phyloP scores from a whole-genome alignment of 2,113 vertebrate species.

The Urocynchramus pylzowi region DNA sequence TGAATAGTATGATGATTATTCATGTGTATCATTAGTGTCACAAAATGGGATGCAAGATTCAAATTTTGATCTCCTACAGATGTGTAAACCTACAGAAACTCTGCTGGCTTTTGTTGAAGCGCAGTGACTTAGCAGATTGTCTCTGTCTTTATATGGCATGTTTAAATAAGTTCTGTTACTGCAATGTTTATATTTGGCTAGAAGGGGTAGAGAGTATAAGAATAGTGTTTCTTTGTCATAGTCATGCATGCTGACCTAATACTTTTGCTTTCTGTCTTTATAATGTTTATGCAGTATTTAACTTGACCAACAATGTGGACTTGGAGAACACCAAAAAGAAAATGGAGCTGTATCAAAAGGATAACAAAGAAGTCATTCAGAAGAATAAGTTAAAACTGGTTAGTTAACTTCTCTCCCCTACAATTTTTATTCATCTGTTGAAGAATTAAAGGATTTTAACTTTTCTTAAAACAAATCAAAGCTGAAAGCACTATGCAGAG shows the following conservation, averaged over 20 bases:
- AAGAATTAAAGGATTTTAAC: conserved; percentile 13
- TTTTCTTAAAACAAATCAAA: neutral
- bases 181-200: neutral
- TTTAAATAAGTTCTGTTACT: neutral
- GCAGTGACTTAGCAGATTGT: neutral
- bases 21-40: neutral
- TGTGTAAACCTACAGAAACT: neutral
- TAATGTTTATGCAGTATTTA: conserved; percentile 81
- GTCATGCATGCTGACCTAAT: neutral
- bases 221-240: neutral
- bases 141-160: neutral
- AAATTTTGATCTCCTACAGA: neutral
- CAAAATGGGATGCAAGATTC: neutral
- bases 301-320: conserved; percentile 94
- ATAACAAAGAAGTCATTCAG: conserved; percentile 95
- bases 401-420: conserved; percentile 55
- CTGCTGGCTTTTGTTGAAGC: neutral
- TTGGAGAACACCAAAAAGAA: conserved; percentile 91
- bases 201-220: neutral
- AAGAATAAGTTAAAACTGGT: conserved; percentile 95
- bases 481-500: neutral
- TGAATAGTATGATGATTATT: neutral
- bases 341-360: conserved; percentile 95
- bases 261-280: conserved; percentile 11
- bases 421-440: neutral